Percentiles rank a stretch among this genome's conserved stretches.
These are phyloP conservation scores for Mixornis gularis DNA, from an alignment of 2,113 vertebrate species.

Conservation along the genomic window DNA sequence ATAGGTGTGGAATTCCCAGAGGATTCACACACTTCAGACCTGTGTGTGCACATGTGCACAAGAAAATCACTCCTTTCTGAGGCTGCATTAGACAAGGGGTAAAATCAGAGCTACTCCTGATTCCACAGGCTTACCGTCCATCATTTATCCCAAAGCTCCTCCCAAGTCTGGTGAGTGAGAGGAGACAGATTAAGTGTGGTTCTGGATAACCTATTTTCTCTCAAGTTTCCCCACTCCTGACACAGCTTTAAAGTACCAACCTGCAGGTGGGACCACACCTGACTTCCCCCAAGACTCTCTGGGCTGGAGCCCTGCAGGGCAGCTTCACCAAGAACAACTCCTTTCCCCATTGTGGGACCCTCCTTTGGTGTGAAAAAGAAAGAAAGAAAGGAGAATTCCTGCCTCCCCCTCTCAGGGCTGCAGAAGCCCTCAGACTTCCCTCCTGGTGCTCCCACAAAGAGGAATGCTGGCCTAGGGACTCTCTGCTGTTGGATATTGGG, in stretches of 20 bases:
- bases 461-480: neutral
- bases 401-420: neutral
- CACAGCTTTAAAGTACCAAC: neutral
- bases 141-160: neutral
- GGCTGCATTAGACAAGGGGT: neutral
- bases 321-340: neutral
- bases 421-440: neutral
- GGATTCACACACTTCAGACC: neutral
- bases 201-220: neutral
- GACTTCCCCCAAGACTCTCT: neutral
- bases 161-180: fast-evolving
- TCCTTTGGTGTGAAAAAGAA: neutral
- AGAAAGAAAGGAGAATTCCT: neutral
- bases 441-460: neutral
- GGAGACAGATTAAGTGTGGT: neutral
- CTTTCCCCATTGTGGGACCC: neutral
- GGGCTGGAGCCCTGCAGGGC: neutral
- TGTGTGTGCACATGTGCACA: neutral
- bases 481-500: neutral
- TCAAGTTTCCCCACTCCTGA: neutral
- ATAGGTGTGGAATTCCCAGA: neutral
- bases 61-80: neutral
- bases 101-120: neutral
- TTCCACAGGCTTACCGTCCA: neutral
- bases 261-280: neutral